Percentiles rank a stretch among this genome's conserved stretches.
Evolutionary conservation across 2,113 vertebrate genomes (phyloP).

Genomic region (Python bivittatus): DNA sequence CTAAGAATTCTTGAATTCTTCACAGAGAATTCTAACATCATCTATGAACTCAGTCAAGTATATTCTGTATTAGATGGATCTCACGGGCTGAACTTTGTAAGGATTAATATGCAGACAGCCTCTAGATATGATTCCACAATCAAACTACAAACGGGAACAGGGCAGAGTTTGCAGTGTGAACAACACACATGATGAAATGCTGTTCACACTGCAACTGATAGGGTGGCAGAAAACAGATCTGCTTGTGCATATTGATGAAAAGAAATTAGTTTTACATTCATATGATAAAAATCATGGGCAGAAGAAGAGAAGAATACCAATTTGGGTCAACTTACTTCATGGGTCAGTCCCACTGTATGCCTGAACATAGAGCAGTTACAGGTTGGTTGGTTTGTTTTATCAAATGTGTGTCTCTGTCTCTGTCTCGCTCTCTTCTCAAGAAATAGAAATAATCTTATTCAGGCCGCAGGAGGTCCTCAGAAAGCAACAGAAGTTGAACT

Average conservation of each 20-base stretch:
- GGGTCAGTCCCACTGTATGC: background rate
- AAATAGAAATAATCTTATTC: constrained; percentile 60
- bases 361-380: background rate
- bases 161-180: no score
- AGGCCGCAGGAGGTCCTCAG: constrained; percentile 73
- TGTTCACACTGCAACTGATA: no score
- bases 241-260: background rate
- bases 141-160: background rate
- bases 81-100: background rate
- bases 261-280: background rate
- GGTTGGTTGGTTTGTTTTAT: no score
- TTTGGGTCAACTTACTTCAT: background rate
- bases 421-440: background rate
- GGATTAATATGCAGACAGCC: background rate
- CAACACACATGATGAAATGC: background rate
- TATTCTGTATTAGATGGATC: background rate
- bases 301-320: background rate
- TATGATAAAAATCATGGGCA: constrained; percentile 2
- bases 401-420: no score
- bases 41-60: background rate
- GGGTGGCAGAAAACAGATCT: background rate
- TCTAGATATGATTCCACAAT: background rate
- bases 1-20: no score
- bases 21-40: background rate
- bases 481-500: constrained; percentile 64